Conservation (phyloP, 2,888 invertebrate species). For the Apodemia duryi region DNA sequence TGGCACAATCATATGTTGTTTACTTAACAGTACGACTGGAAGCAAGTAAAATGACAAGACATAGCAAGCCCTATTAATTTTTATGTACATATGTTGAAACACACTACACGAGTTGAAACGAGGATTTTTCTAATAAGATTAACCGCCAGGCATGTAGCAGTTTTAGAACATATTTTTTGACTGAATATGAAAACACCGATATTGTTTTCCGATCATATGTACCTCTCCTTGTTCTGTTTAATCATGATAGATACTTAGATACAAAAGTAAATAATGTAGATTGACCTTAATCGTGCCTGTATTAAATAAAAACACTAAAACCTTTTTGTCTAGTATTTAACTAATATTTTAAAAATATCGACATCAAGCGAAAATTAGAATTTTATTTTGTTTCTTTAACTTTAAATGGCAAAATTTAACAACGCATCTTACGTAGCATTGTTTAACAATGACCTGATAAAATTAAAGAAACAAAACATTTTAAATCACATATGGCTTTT, state of each 20-base stretch:
- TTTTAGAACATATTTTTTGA: neutral
- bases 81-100: neutral
- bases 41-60: neutral
- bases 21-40: no score
- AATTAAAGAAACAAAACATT: no score
- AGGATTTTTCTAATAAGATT: neutral
- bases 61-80: neutral
- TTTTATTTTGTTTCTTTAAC: no score
- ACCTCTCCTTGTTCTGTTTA: neutral
- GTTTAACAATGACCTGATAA: no score
- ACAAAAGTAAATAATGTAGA: constrained; percentile 3
- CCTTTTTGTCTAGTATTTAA: neutral
- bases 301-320: no score
- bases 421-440: no score
- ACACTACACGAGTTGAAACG: neutral
- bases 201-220: neutral
- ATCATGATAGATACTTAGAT: constrained; percentile 3
- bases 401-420: no score
- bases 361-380: neutral
- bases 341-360: neutral
- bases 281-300: neutral
- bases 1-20: neutral
- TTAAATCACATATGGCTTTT: no score
- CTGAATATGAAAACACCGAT: neutral
- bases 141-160: neutral